phyloP scores from a whole-genome alignment of 2,797 vertebrate genomes.

The Danio aesculapii region DNA sequence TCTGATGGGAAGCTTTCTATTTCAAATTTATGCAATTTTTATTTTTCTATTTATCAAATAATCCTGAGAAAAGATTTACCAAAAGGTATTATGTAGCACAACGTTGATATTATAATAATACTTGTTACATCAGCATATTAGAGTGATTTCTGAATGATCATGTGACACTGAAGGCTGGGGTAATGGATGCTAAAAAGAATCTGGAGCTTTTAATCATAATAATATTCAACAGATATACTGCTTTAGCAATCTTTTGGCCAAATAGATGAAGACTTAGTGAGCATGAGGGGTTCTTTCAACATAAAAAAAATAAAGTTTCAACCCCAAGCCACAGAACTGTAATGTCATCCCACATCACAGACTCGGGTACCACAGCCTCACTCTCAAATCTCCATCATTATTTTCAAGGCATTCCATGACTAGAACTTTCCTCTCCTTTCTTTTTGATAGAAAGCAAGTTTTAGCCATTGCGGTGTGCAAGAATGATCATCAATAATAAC shows the following conservation, averaged over 20 bases:
- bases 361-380: not conserved
- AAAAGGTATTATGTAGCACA: not conserved
- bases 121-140: not conserved
- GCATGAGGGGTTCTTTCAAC: not conserved
- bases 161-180: not conserved
- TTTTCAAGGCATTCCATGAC: not conserved
- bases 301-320: not conserved
- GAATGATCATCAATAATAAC: no score
- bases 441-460: not conserved
- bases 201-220: not conserved
- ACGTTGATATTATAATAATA: not conserved
- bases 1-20: not conserved
- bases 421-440: not conserved
- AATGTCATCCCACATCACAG: not conserved
- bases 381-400: not conserved
- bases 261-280: not conserved
- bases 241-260: not conserved
- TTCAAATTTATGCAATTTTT: not conserved
- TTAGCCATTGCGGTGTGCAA: not conserved
- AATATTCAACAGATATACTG: not conserved
- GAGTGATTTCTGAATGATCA: not conserved
- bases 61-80: not conserved
- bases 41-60: not conserved
- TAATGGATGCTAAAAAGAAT: not conserved
- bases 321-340: not conserved